Percentiles rank a stretch among this genome's conserved stretches.
These are phyloP conservation scores for Acanthisitta chloris DNA, from an alignment of 2,113 vertebrate genomes.

Conservation along the genomic window DNA sequence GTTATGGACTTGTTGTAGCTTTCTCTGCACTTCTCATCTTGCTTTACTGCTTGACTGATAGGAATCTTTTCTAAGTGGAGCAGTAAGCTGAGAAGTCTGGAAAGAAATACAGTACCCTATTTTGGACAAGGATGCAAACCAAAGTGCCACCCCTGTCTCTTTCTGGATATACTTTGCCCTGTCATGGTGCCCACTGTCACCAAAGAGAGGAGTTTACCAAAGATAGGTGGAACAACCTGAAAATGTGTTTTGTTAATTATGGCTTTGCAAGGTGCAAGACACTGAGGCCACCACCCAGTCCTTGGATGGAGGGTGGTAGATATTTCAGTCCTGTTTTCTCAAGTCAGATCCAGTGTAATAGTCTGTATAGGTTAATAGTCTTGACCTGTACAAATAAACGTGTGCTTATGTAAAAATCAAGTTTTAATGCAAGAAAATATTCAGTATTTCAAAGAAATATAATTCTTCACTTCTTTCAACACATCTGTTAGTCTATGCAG, in stretches of 20 bases:
- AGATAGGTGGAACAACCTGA: background rate
- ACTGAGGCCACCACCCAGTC: background rate
- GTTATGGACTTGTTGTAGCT: background rate
- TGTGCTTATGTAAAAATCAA: background rate
- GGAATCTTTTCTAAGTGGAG: background rate
- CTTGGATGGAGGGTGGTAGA: background rate
- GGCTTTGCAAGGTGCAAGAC: background rate
- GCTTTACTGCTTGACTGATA: background rate
- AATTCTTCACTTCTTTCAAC: background rate
- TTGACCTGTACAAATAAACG: background rate
- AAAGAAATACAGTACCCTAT: background rate
- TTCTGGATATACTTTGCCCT: background rate
- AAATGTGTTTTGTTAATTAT: background rate
- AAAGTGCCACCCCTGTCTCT: background rate
- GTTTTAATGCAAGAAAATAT: background rate
- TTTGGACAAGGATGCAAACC: background rate
- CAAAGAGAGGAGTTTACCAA: background rate
- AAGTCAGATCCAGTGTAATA: background rate
- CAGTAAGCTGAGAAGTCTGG: background rate
- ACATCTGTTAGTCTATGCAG: background rate
- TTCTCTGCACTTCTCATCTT: background rate
- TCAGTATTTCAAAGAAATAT: background rate
- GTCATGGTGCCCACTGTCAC: background rate
- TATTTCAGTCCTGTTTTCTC: background rate
- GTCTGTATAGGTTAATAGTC: background rate